Evolutionary conservation across 2,888 invertebrate genomes (phyloP).

Genomic region (Pyrrhia umbra): DNA sequence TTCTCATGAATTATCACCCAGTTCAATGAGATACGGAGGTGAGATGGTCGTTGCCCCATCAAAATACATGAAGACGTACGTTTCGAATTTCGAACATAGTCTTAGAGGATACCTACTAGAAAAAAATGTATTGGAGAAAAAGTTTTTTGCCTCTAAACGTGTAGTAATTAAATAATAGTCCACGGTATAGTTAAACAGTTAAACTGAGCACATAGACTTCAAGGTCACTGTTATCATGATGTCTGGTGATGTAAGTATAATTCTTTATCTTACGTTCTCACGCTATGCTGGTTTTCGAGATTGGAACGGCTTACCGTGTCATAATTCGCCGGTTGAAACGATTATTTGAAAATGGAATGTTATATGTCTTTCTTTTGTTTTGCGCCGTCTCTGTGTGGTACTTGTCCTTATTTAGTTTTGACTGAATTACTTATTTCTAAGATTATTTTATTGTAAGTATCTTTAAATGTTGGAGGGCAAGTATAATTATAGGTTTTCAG

Average conservation of each 20-base stretch:
- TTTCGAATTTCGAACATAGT: neutral
- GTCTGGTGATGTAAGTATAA: constrained; percentile 63
- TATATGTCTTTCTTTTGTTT: constrained; percentile 40
- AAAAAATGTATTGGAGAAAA: neutral
- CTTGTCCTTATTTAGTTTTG: neutral
- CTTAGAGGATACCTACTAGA: neutral
- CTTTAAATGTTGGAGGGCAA: too few relatives aligned
- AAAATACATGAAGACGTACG: neutral
- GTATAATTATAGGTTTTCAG: too few relatives aligned
- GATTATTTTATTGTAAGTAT: too few relatives aligned
- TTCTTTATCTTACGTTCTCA: constrained; percentile 76
- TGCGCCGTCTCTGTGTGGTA: constrained; percentile 49
- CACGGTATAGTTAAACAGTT: constrained; percentile 62
- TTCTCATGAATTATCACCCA: constrained; percentile 12
- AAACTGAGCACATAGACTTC: constrained; percentile 54
- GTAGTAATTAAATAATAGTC: constrained; percentile 58
- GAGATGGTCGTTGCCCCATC: constrained; percentile 5
- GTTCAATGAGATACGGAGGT: constrained; percentile 23
- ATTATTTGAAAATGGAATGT: constrained; percentile 46
- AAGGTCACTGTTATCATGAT: constrained; percentile 69
- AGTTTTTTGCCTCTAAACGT: constrained; percentile 23
- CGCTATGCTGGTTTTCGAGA: constrained; percentile 68
- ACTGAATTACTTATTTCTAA: too few relatives aligned
- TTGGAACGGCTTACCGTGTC: constrained; percentile 50
- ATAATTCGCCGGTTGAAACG: constrained; percentile 45